These are phyloP conservation scores for Gracilinanus agilis DNA, from an alignment of 2,113 vertebrate genomes.

Conservation along the genomic window DNA sequence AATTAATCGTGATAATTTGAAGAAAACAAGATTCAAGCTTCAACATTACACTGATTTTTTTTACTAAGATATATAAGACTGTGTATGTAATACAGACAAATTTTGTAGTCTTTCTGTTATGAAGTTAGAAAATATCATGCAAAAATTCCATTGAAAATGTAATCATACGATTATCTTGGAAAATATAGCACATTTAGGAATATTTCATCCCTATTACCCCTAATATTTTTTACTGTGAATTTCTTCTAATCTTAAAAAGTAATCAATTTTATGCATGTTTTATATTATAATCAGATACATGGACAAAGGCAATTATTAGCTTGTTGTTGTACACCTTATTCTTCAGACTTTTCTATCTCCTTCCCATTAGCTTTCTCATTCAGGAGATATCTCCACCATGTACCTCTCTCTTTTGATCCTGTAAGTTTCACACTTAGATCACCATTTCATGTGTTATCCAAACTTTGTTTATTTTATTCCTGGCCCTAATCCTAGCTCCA, in stretches of 20 bases:
- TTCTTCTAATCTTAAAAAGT: not conserved
- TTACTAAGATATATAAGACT: not conserved
- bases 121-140: not conserved
- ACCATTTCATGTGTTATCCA: too few relatives aligned
- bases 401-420: too few relatives aligned
- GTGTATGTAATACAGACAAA: not conserved
- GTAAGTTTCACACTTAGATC: too few relatives aligned
- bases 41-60: not conserved
- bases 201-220: not conserved
- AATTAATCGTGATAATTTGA: not conserved
- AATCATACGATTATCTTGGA: not conserved
- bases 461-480: too few relatives aligned
- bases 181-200: not conserved
- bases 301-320: not conserved
- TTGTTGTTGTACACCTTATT: not conserved
- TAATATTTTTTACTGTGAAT: not conserved
- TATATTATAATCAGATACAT: not conserved
- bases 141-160: not conserved
- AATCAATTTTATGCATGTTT: not conserved
- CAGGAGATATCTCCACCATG: too few relatives aligned
- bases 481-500: too few relatives aligned
- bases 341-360: not conserved
- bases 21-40: not conserved
- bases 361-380: not conserved
- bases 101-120: not conserved